Conservation (phyloP, 2,888 invertebrate species). For the Alloplasta piceator region DNA sequence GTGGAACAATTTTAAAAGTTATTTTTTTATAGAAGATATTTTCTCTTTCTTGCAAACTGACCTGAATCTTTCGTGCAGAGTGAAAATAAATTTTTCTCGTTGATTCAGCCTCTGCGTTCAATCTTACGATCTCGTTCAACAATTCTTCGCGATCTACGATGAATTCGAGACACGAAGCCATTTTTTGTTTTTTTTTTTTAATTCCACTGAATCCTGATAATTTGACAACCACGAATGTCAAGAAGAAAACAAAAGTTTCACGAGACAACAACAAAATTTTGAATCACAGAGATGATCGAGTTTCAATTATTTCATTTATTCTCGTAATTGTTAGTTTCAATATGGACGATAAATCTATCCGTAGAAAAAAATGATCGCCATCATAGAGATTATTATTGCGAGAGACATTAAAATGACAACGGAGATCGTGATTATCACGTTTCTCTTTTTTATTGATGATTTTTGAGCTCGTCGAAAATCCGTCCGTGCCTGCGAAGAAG, state of each 20-base stretch:
- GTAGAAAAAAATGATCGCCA: slow-evolving; percentile 65
- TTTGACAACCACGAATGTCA: background rate
- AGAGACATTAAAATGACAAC: slow-evolving; percentile 38
- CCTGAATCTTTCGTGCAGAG: slow-evolving; percentile 74
- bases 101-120: slow-evolving; percentile 64
- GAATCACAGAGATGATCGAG: background rate
- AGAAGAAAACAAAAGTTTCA: too few species aligned
- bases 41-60: slow-evolving; percentile 52
- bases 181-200: slow-evolving; percentile 24
- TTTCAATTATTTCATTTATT: background rate
- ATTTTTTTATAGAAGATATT: background rate
- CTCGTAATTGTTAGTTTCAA: background rate
- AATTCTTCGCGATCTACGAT: slow-evolving; percentile 52
- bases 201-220: too few species aligned
- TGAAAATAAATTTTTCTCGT: slow-evolving; percentile 61
- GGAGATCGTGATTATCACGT: slow-evolving; percentile 47
- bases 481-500: slow-evolving; percentile 68
- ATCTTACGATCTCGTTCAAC: slow-evolving; percentile 62
- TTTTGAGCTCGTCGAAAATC: slow-evolving; percentile 69
- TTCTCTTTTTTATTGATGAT: slow-evolving; percentile 61
- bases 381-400: slow-evolving; percentile 61
- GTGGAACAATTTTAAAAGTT: background rate
- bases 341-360: slow-evolving; percentile 53
- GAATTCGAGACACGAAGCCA: slow-evolving; percentile 68
- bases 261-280: background rate